Percentiles rank a stretch among this genome's conserved stretches.
Conservation (phyloP, 2,888 invertebrate genomes). For the Anticlea derivata region DNA sequence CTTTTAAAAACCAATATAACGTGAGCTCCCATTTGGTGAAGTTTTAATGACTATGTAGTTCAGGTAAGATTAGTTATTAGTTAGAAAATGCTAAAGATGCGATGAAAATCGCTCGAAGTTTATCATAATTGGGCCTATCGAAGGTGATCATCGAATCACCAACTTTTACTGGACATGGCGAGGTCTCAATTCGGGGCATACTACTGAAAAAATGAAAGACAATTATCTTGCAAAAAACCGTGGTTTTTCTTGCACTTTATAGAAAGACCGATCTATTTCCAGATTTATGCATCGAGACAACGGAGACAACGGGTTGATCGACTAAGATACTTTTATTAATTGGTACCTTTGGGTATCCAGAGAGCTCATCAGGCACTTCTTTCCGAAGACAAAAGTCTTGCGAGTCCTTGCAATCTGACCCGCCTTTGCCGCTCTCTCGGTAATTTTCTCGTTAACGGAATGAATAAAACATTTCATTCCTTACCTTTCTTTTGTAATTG, state of each 20-base stretch:
- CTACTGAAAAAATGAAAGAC: neutral
- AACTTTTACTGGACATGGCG: too few species aligned
- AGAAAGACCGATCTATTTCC: constrained; percentile 17
- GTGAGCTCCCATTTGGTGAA: too few species aligned
- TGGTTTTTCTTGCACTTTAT: constrained; percentile 9
- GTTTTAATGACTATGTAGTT: too few species aligned
- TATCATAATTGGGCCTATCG: too few species aligned
- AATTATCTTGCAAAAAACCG: constrained; percentile 1
- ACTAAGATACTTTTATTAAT: constrained; percentile 68
- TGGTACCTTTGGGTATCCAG: constrained; percentile 66
- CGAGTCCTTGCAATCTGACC: constrained; percentile 80
- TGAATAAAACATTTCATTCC: constrained; percentile 84
- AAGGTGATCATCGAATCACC: too few species aligned
- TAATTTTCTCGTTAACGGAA: constrained; percentile 83
- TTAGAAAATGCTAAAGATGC: too few species aligned
- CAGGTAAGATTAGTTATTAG: too few species aligned
- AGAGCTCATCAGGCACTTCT: constrained; percentile 75
- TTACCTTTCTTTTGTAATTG: constrained; percentile 82
- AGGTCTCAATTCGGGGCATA: too few species aligned
- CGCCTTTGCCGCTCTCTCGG: constrained; percentile 72
- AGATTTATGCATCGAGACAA: constrained; percentile 47
- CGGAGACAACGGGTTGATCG: constrained; percentile 54
- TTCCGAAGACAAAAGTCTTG: constrained; percentile 77
- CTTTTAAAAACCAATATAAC: too few species aligned
- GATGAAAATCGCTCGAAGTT: too few species aligned